Percentiles rank a stretch among this genome's conserved stretches.
These are phyloP conservation scores for Laticauda colubrina DNA, from an alignment of 2,113 vertebrate species.

Conservation along the genomic window DNA sequence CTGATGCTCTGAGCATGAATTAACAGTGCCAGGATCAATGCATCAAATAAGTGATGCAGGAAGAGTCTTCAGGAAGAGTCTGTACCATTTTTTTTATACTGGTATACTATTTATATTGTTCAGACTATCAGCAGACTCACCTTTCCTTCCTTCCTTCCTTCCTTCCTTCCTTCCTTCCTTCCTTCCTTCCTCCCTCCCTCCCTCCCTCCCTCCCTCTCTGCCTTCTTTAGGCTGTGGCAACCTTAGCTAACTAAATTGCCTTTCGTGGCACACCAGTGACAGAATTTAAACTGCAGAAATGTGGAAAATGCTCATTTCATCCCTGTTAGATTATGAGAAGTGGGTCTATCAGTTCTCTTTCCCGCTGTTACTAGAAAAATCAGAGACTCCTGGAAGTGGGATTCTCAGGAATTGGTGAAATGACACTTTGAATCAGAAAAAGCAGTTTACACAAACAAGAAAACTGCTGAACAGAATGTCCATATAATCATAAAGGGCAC, in stretches of 20 bases:
- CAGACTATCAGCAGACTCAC: neutral
- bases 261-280: neutral
- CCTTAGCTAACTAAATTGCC: neutral
- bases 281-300: neutral
- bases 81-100: neutral
- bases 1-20: neutral
- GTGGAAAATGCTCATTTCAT: neutral
- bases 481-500: neutral
- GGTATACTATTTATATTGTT: neutral
- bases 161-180: neutral
- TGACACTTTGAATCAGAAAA: neutral
- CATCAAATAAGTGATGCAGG: neutral
- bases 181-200: neutral
- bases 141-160: neutral
- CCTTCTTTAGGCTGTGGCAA: neutral
- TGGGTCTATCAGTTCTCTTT: neutral
- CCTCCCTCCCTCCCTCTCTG: neutral
- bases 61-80: neutral
- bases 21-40: neutral
- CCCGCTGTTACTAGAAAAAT: neutral
- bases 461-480: neutral
- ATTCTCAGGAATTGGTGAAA: neutral
- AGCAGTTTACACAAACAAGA: neutral
- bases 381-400: neutral
- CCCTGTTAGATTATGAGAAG: neutral